phyloP scores from a whole-genome alignment of 2,113 vertebrate genomes.

The Rhizomys pruinosus region DNA sequence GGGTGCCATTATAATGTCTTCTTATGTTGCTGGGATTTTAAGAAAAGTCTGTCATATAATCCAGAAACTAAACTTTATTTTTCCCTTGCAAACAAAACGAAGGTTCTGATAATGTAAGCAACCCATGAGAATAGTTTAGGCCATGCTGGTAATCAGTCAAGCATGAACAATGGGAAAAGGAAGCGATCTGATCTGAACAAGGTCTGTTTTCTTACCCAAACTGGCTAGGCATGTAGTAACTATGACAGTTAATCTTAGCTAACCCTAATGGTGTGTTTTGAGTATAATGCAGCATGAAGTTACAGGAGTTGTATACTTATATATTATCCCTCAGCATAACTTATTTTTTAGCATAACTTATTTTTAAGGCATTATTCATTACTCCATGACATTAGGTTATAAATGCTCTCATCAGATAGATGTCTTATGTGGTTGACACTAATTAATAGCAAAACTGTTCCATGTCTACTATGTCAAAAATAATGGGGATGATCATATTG shows the following conservation, averaged over 20 bases:
- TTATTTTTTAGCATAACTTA: neutral
- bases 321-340: slow-evolving; percentile 8
- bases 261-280: neutral
- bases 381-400: slow-evolving; percentile 17
- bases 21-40: neutral
- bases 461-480: neutral
- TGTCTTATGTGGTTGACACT: neutral
- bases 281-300: slow-evolving; percentile 10
- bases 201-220: neutral
- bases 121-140: neutral
- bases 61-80: neutral
- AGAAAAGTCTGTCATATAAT: slow-evolving; percentile 11
- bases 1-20: neutral
- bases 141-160: neutral
- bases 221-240: neutral
- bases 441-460: slow-evolving; percentile 12
- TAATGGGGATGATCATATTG: neutral
- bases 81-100: neutral
- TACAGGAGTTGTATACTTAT: neutral
- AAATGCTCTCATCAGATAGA: neutral
- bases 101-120: neutral
- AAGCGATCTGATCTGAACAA: neutral
- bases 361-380: neutral
- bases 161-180: neutral
- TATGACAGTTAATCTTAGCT: neutral